These are phyloP conservation scores for Aramus guarauna DNA, from an alignment of 2,113 vertebrate species.

Conservation along the genomic window DNA sequence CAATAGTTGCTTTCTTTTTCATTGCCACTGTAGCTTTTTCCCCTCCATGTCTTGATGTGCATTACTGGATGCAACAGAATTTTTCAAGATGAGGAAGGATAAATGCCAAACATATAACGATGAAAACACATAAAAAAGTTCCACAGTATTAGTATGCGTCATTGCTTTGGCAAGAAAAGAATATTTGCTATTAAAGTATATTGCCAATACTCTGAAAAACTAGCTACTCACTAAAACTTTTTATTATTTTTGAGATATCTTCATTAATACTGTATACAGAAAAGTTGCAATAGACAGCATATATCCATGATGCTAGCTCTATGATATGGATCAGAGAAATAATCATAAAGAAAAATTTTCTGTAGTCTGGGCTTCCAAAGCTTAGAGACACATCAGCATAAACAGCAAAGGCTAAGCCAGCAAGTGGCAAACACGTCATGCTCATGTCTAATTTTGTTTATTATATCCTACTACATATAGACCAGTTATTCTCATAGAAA, in stretches of 20 bases:
- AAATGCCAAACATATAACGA: background rate
- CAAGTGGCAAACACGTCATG: background rate
- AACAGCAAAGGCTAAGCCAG: background rate
- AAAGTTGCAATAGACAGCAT: background rate
- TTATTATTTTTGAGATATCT: background rate
- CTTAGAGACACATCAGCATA: background rate
- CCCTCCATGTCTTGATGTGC: background rate
- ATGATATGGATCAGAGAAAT: background rate
- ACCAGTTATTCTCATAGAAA: background rate
- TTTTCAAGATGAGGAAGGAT: background rate
- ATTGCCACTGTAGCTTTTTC: background rate
- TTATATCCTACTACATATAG: background rate
- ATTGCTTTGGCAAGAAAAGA: background rate
- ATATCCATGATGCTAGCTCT: background rate
- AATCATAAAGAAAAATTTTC: background rate
- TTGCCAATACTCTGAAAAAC: background rate
- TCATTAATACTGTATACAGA: background rate
- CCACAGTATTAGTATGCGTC: background rate
- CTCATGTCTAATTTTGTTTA: background rate
- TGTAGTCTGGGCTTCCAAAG: background rate
- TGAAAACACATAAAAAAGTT: background rate
- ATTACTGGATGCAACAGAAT: background rate
- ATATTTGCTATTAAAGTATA: background rate
- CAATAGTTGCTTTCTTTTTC: background rate
- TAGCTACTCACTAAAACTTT: background rate